Conservation (phyloP, 1,140 invertebrate species). For the Coenobita brevimanus region DNA sequence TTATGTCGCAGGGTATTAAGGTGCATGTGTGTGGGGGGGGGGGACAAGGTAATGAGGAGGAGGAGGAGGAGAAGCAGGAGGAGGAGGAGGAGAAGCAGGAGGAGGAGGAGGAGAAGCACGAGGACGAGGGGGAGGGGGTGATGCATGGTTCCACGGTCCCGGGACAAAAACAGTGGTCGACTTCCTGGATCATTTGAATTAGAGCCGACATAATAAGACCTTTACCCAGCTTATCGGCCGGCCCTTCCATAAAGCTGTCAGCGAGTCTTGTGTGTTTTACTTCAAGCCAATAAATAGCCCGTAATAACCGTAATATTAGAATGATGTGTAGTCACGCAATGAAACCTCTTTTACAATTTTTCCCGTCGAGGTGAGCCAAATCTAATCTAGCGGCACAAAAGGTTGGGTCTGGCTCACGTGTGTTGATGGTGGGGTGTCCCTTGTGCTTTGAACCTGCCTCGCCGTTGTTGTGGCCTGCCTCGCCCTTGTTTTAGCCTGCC, state of each 20-base stretch:
- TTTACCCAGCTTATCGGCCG: conserved; percentile 19
- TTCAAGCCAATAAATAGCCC: conserved; percentile 61
- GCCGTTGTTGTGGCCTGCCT: too few relatives aligned
- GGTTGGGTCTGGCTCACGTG: too few relatives aligned
- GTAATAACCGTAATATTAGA: conserved; percentile 62
- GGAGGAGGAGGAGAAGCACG: not conserved
- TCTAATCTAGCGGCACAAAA: conserved; percentile 45
- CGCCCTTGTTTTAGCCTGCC: too few relatives aligned
- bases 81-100: not conserved
- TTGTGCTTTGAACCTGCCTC: too few relatives aligned
- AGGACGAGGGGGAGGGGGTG: not conserved
- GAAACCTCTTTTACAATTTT: conserved; percentile 58
- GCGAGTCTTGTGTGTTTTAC: conserved; percentile 58
- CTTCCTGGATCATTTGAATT: conserved; percentile 55
- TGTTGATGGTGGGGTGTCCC: too few relatives aligned
- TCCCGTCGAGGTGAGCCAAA: conserved; percentile 9
- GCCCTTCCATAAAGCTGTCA: conserved; percentile 56
- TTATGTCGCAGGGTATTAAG: too few relatives aligned
- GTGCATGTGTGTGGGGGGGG: too few relatives aligned
- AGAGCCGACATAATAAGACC: conserved; percentile 57
- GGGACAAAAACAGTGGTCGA: not conserved
- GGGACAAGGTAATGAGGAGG: too few relatives aligned
- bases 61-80: too few relatives aligned
- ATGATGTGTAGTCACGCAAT: conserved; percentile 63
- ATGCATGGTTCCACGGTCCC: not conserved